Evolutionary conservation across 2,797 vertebrate genomes (phyloP).

Genomic region (Rhinatrema bivittatum): DNA sequence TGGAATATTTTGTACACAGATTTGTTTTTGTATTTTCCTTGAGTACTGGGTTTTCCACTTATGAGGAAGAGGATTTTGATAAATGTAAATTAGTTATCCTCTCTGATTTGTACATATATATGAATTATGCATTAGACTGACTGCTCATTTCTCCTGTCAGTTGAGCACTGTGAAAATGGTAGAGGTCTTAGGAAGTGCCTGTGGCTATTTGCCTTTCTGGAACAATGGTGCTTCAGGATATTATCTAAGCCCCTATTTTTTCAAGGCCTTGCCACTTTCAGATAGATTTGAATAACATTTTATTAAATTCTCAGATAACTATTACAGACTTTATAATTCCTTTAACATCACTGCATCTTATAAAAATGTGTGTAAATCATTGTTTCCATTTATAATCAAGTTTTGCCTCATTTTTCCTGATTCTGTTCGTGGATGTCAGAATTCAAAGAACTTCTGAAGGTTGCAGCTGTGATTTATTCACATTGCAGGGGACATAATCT

Average conservation of each 20-base stretch:
- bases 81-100: slow-evolving; percentile 58
- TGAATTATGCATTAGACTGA: slow-evolving; percentile 50
- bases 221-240: slow-evolving; percentile 40
- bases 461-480: too few relatives aligned
- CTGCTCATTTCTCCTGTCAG: slow-evolving; percentile 42
- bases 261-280: too few relatives aligned
- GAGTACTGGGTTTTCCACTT: slow-evolving; percentile 57
- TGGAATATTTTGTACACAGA: slow-evolving; percentile 57
- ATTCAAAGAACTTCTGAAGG: too few relatives aligned
- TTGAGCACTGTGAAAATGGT: slow-evolving; percentile 30
- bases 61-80: slow-evolving; percentile 53
- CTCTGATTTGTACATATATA: slow-evolving; percentile 56
- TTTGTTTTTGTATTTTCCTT: slow-evolving; percentile 62
- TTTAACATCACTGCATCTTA: too few relatives aligned
- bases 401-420: too few relatives aligned
- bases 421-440: too few relatives aligned
- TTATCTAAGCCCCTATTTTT: slow-evolving; percentile 21
- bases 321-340: too few relatives aligned
- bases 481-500: too few relatives aligned
- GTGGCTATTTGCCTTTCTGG: slow-evolving; percentile 42
- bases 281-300: too few relatives aligned
- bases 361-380: too few relatives aligned
- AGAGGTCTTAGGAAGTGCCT: slow-evolving; percentile 21
- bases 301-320: too few relatives aligned
- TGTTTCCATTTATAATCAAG: too few relatives aligned